Conservation (phyloP, 2,888 invertebrate species). For the Parthenolecanium corni region DNA sequence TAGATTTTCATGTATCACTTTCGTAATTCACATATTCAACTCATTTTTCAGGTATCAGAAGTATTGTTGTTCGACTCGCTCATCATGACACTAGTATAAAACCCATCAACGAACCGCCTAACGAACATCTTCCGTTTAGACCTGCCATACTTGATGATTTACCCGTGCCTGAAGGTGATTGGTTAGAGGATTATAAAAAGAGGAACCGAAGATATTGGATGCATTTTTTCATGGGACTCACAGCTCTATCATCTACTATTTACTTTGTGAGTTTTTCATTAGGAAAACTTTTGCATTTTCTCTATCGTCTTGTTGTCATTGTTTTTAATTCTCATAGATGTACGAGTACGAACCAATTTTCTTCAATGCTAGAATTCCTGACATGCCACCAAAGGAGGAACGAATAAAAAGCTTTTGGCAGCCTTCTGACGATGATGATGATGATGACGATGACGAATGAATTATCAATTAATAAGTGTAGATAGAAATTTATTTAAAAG, state of each 20-base stretch:
- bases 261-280: constrained; percentile 6
- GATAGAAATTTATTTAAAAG: not conserved
- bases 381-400: constrained; percentile 26
- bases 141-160: constrained; percentile 14
- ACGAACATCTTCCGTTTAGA: constrained; percentile 20
- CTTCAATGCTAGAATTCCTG: constrained; percentile 12
- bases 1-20: too few relatives aligned
- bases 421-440: constrained; percentile 15
- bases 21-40: not conserved
- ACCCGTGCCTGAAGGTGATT: constrained; percentile 12
- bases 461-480: not conserved
- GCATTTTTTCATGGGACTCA: constrained; percentile 6
- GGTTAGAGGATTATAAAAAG: constrained; percentile 12
- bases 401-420: constrained; percentile 26
- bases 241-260: not conserved
- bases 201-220: constrained; percentile 14
- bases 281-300: not conserved
- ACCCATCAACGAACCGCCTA: constrained; percentile 19
- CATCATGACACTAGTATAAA: not conserved
- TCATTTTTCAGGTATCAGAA: not conserved
- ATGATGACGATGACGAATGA: constrained; percentile 13
- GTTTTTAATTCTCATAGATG: constrained; percentile 2
- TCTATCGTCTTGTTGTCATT: not conserved
- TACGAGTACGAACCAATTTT: not conserved
- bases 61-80: not conserved